Base-by-base conservation (phyloP, 1,140 invertebrate genomes). In the Myzus persicae region DNA sequence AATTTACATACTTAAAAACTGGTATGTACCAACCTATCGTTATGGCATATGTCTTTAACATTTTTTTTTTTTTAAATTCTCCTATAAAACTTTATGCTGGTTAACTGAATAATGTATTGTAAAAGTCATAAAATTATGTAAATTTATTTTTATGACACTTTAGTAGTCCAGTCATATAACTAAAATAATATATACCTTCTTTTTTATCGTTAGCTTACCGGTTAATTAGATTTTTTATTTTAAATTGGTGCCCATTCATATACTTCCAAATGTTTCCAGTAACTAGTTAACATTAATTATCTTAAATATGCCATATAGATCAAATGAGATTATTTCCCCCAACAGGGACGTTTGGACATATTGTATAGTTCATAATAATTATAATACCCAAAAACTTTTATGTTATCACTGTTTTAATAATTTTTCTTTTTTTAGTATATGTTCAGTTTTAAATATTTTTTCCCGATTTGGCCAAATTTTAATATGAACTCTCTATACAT, bases 131-230 rank as follows among this genome's bases (percentile, higher is more conserved):
- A 88, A 46, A 88, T 88, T 48, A 88, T 88, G 85, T 48, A 88
- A 88, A 88, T 88, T 88, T 88, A 48, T 88, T 88, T 88, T 88
- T 88, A 88, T 44, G 31, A 48, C 85, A 88, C 31, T 46, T 88
- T 88, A 88, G 42, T n/a, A 20, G 85, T 88, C 26, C 31, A 76
- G 59, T 20, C 59, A 48, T 48, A 42, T 85, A 31, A 24, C 76
- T n/a, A 44, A 42, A 85, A 85, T 26, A 85, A 85, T 85, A 85
- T 48, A 67, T 46, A n/a, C 18, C 6, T n/a, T 8, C 85, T 48
- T 46, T 88, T 26, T n/a, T n/a, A 46, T 44, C 11, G 44, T 88
- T n/a, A 88, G 44, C 8, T 88, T n/a, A 88, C 85, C 8, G 31
- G 42, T 88, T 88, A 88, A 88, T 88, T 88, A 46, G 31, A 88